These are phyloP conservation scores for Uria lomvia DNA, from an alignment of 2,113 vertebrate genomes.

Conservation along the genomic window DNA sequence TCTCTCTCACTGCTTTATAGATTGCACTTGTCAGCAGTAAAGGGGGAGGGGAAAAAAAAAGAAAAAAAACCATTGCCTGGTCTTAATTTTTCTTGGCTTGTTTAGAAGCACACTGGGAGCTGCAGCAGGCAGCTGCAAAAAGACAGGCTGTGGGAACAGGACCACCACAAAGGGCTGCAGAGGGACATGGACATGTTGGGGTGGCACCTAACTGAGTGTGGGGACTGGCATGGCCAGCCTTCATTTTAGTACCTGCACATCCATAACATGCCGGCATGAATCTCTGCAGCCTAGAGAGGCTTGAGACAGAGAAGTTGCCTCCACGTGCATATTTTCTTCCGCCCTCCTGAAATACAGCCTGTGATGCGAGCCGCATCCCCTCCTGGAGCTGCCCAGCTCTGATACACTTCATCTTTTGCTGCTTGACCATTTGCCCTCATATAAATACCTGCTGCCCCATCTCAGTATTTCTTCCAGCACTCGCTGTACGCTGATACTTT, in stretches of 20 bases:
- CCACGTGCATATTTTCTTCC: neutral
- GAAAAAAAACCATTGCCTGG: neutral
- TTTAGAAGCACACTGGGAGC: neutral
- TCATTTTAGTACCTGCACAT: neutral
- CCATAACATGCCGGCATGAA: accelerated
- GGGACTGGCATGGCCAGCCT: neutral
- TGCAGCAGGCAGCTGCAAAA: neutral
- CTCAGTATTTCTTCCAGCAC: neutral
- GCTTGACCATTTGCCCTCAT: neutral
- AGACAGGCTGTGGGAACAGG: neutral
- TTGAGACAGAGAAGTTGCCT: neutral
- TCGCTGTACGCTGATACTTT: neutral
- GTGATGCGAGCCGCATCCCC: neutral
- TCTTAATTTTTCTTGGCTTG: neutral
- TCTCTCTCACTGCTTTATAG: neutral
- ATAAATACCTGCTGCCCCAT: neutral
- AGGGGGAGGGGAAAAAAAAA: neutral
- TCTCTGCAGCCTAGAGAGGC: neutral
- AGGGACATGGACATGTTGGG: neutral
- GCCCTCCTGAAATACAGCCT: neutral
- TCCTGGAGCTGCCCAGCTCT: neutral
- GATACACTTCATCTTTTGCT: neutral
- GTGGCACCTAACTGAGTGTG: neutral
- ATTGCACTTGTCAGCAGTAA: neutral
- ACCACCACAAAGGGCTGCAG: neutral